Percentiles rank a stretch among this genome's conserved stretches.
phyloP scores from a whole-genome alignment of 2,113 vertebrate species.

The Nyctereutes procyonoides region DNA sequence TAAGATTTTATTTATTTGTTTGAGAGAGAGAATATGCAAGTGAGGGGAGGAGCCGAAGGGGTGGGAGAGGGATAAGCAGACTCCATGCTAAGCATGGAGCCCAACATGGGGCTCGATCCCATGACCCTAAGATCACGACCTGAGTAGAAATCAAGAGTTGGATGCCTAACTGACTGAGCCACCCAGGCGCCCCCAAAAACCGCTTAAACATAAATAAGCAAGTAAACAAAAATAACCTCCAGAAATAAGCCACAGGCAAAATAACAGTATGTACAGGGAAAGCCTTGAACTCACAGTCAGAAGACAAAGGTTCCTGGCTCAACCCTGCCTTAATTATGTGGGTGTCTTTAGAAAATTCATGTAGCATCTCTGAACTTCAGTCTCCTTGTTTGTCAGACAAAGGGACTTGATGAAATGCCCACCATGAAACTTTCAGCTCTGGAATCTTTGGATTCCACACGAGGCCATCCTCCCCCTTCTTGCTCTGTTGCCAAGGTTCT shows the following conservation, averaged over 20 bases:
- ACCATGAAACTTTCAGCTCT: neutral
- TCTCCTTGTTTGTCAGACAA: conserved; percentile 1
- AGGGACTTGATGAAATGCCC: neutral
- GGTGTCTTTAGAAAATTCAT: conserved; percentile 9
- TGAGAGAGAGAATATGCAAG: neutral
- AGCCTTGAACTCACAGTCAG: neutral
- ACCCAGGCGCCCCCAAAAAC: neutral
- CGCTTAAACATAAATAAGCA: neutral
- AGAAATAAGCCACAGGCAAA: conserved; percentile 25
- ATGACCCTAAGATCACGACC: neutral
- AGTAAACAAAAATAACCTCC: conserved; percentile 34
- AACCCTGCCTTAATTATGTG: neutral
- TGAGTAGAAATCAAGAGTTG: neutral
- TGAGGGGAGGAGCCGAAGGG: neutral
- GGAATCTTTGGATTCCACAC: neutral
- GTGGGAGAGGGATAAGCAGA: neutral
- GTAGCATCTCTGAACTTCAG: conserved; percentile 4
- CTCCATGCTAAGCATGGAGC: neutral
- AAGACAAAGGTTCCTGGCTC: neutral
- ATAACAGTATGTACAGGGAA: neutral
- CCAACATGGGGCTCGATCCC: neutral
- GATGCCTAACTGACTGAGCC: neutral
- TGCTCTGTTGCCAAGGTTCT: conserved; percentile 55
- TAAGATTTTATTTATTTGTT: neutral
- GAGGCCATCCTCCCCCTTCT: neutral